Conservation (phyloP, 2,888 invertebrate genomes). For the Macrosiphum euphorbiae region DNA sequence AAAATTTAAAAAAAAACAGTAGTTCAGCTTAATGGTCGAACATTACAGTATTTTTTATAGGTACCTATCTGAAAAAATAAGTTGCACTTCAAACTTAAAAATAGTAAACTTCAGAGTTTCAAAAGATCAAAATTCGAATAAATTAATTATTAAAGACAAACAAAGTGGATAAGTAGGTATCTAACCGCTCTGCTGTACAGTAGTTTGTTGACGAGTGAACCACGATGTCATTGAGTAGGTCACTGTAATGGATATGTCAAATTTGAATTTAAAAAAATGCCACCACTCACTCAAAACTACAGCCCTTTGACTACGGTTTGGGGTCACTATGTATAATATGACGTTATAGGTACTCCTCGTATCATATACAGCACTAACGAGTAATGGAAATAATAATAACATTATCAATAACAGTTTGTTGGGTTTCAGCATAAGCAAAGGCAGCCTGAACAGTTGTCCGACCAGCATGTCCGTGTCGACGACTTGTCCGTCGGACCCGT, state of each 20-base stretch:
- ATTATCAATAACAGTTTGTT: background rate
- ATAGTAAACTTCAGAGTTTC: no score
- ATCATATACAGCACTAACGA: background rate
- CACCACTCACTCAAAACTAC: no score
- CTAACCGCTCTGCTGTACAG: background rate
- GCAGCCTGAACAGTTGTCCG: background rate
- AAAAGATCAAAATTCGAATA: background rate
- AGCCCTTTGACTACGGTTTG: no score
- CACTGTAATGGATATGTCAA: background rate
- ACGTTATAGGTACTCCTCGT: background rate
- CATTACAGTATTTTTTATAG: no score
- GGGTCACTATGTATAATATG: background rate
- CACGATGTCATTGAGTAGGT: background rate
- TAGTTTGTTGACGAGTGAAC: background rate
- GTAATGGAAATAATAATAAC: background rate
- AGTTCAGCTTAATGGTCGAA: no score
- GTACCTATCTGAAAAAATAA: no score
- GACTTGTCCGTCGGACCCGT: conserved; percentile 38
- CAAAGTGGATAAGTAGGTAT: background rate
- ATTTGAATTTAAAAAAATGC: background rate
- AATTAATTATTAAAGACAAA: background rate
- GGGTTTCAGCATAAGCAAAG: background rate
- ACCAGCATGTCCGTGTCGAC: conserved; percentile 22
- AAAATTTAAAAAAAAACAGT: no score
- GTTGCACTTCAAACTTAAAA: background rate